phyloP scores from a whole-genome alignment of 2,113 vertebrate species.

The Cephalopholis sonnerati region DNA sequence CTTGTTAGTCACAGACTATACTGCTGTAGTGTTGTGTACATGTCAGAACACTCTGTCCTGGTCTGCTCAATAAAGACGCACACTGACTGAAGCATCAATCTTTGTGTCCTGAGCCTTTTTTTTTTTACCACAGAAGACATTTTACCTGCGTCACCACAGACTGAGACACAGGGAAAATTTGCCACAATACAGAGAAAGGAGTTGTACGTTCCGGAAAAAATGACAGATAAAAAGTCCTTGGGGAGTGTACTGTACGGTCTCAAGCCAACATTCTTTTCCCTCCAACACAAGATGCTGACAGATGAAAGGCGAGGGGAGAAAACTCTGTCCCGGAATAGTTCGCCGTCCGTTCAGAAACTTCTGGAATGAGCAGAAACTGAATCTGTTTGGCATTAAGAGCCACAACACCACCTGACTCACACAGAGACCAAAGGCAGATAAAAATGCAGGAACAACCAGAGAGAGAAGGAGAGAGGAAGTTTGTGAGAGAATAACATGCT shows the following conservation, averaged over 20 bases:
- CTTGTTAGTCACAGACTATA: no score
- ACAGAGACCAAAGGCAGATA: not conserved
- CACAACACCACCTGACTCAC: slow-evolving; percentile 3
- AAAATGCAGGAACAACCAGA: not conserved
- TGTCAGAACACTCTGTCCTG: no score
- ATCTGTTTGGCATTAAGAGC: slow-evolving; percentile 32
- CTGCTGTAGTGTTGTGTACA: no score
- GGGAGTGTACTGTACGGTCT: not conserved
- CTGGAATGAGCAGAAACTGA: slow-evolving; percentile 27
- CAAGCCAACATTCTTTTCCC: not conserved
- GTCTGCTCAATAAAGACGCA: no score
- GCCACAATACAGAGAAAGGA: no score
- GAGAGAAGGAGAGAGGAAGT: not conserved
- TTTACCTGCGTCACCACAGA: no score
- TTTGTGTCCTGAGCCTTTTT: no score
- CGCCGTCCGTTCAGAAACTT: not conserved
- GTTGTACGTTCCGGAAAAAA: not conserved
- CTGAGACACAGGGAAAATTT: no score
- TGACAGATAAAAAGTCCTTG: not conserved
- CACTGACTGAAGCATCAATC: no score
- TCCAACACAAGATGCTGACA: slow-evolving; percentile 1
- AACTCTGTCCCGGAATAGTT: slow-evolving; percentile 23
- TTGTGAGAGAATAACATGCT: not conserved
- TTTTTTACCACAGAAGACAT: no score
- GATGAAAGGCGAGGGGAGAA: not conserved